Percentiles rank a stretch among this genome's conserved stretches.
Conservation (phyloP, 2,797 vertebrate species). For the Euthynnus affinis region DNA sequence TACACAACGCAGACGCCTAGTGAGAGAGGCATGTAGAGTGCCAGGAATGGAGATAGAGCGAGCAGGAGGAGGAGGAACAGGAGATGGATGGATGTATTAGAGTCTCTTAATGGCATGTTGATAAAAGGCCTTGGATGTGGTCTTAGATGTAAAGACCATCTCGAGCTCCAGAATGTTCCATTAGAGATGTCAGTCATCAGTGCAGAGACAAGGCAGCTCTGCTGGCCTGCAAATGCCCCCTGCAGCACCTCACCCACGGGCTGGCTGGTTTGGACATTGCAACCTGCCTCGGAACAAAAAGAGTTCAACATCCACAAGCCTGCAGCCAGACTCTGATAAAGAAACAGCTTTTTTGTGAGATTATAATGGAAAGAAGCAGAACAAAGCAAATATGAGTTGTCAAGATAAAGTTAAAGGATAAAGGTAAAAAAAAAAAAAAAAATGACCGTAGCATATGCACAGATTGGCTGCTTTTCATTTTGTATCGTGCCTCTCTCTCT, state of each 20-base stretch:
- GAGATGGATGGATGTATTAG: slow-evolving; percentile 80
- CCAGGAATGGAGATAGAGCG: slow-evolving; percentile 73
- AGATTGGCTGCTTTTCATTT: slow-evolving; percentile 44
- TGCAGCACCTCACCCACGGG: slow-evolving; percentile 38
- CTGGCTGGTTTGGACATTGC: slow-evolving; percentile 46
- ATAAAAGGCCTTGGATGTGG: slow-evolving; percentile 78
- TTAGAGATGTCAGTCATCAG: slow-evolving; percentile 74
- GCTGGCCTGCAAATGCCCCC: slow-evolving; percentile 62
- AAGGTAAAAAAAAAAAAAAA: slow-evolving; percentile 43
- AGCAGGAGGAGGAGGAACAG: slow-evolving; percentile 58
- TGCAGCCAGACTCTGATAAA: slow-evolving; percentile 18
- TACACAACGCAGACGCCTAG: slow-evolving; percentile 81
- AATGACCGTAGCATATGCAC: slow-evolving; percentile 1
- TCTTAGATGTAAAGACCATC: slow-evolving; percentile 74
- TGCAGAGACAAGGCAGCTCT: slow-evolving; percentile 47
- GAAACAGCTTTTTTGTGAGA: slow-evolving; percentile 33
- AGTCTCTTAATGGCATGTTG: slow-evolving; percentile 79
- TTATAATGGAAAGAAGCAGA: slow-evolving; percentile 38
- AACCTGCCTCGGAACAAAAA: slow-evolving; percentile 53
- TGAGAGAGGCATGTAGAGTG: slow-evolving; percentile 74
- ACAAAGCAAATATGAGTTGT: slow-evolving; percentile 37
- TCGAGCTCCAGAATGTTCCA: slow-evolving; percentile 71
- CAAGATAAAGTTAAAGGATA: slow-evolving; percentile 1
- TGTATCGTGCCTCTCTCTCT: slow-evolving; percentile 1
- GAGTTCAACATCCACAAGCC: slow-evolving; percentile 28